These are phyloP conservation scores for Lamprotornis superbus DNA, from an alignment of 2,113 vertebrate genomes.

Conservation along the genomic window DNA sequence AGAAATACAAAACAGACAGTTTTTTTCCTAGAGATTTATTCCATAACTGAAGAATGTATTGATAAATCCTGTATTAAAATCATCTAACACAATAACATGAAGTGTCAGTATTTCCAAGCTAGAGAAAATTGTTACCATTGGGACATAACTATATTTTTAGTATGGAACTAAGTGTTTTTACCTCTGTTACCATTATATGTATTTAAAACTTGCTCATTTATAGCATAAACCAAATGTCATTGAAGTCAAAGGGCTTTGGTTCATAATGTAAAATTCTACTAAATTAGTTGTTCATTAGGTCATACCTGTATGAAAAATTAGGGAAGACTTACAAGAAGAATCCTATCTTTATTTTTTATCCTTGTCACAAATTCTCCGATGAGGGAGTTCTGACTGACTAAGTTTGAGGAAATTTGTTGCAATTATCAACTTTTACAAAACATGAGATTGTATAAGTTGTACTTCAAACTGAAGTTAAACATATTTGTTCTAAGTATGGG, in stretches of 20 bases:
- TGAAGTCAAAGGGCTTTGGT: not conserved
- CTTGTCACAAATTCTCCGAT: not conserved
- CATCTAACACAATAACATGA: not conserved
- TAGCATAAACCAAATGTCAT: not conserved
- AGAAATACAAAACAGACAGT: not conserved
- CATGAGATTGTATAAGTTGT: rapidly evolving
- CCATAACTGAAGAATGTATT: not conserved
- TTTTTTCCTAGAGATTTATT: not conserved
- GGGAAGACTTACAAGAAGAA: not conserved
- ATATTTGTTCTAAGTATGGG: no score
- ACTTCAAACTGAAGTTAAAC: not conserved
- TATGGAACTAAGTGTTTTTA: not conserved
- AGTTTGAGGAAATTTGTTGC: not conserved
- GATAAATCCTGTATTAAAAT: not conserved
- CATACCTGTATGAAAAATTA: not conserved
- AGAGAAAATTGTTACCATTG: not conserved
- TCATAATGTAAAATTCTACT: not conserved
- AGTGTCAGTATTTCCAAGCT: not conserved
- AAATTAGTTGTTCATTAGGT: not conserved
- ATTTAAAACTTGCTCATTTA: not conserved
- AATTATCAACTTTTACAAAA: not conserved
- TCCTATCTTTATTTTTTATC: not conserved
- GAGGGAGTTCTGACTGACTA: not conserved
- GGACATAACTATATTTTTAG: not conserved
- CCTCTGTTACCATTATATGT: not conserved